Percentiles rank a stretch among this genome's conserved stretches.
phyloP scores from a whole-genome alignment of 2,888 invertebrate species.

The Lasiommata megera region DNA sequence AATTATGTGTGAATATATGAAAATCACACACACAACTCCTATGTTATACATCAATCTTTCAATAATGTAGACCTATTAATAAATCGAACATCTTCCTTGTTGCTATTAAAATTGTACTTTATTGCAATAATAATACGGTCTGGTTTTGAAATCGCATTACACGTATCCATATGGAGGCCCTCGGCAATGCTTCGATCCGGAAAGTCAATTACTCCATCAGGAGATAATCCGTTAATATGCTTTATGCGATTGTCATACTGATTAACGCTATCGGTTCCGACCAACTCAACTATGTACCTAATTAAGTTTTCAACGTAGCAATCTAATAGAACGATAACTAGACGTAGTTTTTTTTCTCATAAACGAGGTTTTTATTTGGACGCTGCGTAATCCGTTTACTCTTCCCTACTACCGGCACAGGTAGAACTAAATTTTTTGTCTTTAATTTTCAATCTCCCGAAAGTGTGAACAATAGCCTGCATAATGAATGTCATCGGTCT shows the following conservation, averaged over 20 bases:
- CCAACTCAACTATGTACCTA: neutral
- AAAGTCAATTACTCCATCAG: slow-evolving; percentile 35
- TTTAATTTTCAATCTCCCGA: no score
- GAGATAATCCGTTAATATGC: slow-evolving; percentile 35
- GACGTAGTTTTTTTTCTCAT: neutral
- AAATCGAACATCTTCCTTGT: neutral
- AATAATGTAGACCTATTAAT: neutral
- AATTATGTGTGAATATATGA: no score
- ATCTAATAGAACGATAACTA: neutral
- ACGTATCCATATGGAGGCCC: slow-evolving; percentile 9
- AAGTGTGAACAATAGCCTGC: no score
- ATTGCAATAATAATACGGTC: neutral
- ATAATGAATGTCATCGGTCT: no score
- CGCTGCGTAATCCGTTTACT: no score
- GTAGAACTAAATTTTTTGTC: no score
- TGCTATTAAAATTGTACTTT: neutral
- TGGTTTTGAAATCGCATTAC: slow-evolving; percentile 15
- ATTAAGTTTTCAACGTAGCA: neutral
- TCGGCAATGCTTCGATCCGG: slow-evolving; percentile 26
- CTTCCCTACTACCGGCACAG: no score
- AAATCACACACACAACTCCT: no score
- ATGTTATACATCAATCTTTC: neutral
- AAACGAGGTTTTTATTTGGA: no score
- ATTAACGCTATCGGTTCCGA: slow-evolving; percentile 22
- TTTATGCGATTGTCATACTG: slow-evolving; percentile 28